Conservation (phyloP, 1,140 invertebrate species). For the Aradophagus sp. region DNA sequence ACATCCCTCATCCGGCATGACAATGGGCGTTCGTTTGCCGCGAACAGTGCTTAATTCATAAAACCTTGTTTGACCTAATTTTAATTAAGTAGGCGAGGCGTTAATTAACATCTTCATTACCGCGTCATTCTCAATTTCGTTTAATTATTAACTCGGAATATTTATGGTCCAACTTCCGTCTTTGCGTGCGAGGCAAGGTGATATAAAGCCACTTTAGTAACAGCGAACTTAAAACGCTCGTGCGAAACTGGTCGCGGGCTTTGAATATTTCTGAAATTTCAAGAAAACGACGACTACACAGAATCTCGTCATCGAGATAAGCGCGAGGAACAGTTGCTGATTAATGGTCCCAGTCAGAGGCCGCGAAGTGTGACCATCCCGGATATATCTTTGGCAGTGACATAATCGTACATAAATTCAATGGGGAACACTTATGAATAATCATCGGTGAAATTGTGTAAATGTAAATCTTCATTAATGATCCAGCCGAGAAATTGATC, state of each 20-base stretch:
- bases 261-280: slow-evolving; percentile 46
- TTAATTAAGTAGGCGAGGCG: slow-evolving; percentile 34
- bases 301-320: slow-evolving; percentile 44
- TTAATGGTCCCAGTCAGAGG: slow-evolving; percentile 19
- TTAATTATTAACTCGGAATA: slow-evolving; percentile 42
- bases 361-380: too few species aligned
- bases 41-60: slow-evolving; percentile 23
- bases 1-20: slow-evolving; percentile 8
- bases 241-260: slow-evolving; percentile 36
- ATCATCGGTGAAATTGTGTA: too few species aligned
- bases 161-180: slow-evolving; percentile 46
- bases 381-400: too few species aligned
- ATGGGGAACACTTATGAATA: too few species aligned
- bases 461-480: too few species aligned
- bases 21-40: slow-evolving; percentile 21
- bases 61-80: slow-evolving; percentile 39
- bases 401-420: too few species aligned
- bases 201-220: slow-evolving; percentile 46
- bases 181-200: slow-evolving; percentile 35
- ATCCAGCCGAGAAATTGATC: too few species aligned
- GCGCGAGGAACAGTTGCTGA: slow-evolving; percentile 26
- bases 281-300: slow-evolving; percentile 24
- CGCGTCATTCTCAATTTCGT: slow-evolving; percentile 36
- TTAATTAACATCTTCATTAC: slow-evolving; percentile 47
- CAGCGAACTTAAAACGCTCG: slow-evolving; percentile 33